Evolutionary conservation across 2,113 vertebrate genomes (phyloP), one percentile per base, ranked within the genome.

Genomic region (Megalops atlanticus): DNA sequence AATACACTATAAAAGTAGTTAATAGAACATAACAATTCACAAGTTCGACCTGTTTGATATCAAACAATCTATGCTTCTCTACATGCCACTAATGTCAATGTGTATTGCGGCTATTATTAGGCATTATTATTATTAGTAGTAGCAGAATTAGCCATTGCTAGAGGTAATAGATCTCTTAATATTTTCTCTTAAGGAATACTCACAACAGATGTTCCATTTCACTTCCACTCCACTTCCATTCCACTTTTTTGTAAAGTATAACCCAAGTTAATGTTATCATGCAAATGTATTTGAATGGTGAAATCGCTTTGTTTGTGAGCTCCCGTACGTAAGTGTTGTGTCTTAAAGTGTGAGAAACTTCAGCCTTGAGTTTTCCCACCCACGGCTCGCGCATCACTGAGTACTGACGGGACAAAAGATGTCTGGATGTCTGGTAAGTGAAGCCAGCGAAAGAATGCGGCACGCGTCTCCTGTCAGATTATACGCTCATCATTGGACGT

Each of bases 341-440:
- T 64, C 58, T 11, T 64, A 31, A 64, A 64, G n/a, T 64, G 87
- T 92, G 89, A 92, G 91, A 92, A 91, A 90, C 83, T 89, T 84
- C 88, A 87, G 88, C 82, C 40, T 8, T 12, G 72, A 85, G 76
- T 68, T 80, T 91, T 91, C 90, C 88, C 91, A 91, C 86, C 81
- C 5, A 21, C 24, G 16, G 27, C 40, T 15, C 40, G 33, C 35
- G 49, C 8, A 35, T 49, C 18, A 49, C 6, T 31, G 41, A 40
- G 31, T 69, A 68, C 18, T 45, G 3, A 18, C 12, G 33, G 12
- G 70, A 73, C 35, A 73, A 16, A 40, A 39, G 16, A 7, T 5
- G 27, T 14, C 33, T 6, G 21, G 35, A 6, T 6, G 7, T 43
- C 24, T 69, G 58, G 77, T 69, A 45, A 33, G 58, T 79, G 38